Conservation (phyloP, 2,797 vertebrate genomes). For the Poeciliopsis paucimaculata region DNA sequence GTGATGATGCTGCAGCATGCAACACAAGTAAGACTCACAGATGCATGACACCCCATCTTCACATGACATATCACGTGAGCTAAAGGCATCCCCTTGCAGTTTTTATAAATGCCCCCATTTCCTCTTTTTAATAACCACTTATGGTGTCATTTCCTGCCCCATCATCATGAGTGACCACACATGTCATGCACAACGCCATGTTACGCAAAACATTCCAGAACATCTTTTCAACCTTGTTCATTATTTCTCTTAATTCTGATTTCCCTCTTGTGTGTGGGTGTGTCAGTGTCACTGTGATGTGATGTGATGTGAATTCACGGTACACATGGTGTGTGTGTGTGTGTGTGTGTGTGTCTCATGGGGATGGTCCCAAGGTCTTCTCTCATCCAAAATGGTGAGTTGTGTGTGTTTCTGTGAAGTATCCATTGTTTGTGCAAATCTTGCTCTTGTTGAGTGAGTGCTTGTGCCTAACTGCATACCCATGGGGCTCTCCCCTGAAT, state of each 20-base stretch:
- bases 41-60: constrained; percentile 62
- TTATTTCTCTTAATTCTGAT: constrained; percentile 21
- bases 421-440: constrained; percentile 41
- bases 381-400: constrained; percentile 51
- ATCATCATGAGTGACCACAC: constrained; percentile 66
- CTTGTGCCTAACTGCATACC: constrained; percentile 48
- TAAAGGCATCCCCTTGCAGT: constrained; percentile 46
- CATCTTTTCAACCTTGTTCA: constrained; percentile 32
- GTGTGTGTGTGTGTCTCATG: constrained; percentile 31
- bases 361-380: constrained; percentile 43
- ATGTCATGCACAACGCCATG: constrained; percentile 55
- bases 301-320: neutral
- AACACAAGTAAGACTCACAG: constrained; percentile 38
- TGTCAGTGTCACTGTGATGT: constrained; percentile 18
- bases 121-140: constrained; percentile 82
- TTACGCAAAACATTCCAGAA: constrained; percentile 53
- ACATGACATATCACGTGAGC: constrained; percentile 51
- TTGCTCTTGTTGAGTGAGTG: constrained; percentile 23
- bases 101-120: constrained; percentile 75
- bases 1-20: constrained; percentile 44
- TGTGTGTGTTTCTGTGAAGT: constrained; percentile 39
- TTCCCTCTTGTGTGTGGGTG: constrained; percentile 13
- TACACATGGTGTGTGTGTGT: constrained; percentile 8
- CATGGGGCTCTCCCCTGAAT: constrained; percentile 58
- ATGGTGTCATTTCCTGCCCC: constrained; percentile 78